Evolutionary conservation across 1,140 invertebrate genomes (phyloP), one percentile per base, ranked within the genome.

Genomic region (Hormaphis cornu): DNA sequence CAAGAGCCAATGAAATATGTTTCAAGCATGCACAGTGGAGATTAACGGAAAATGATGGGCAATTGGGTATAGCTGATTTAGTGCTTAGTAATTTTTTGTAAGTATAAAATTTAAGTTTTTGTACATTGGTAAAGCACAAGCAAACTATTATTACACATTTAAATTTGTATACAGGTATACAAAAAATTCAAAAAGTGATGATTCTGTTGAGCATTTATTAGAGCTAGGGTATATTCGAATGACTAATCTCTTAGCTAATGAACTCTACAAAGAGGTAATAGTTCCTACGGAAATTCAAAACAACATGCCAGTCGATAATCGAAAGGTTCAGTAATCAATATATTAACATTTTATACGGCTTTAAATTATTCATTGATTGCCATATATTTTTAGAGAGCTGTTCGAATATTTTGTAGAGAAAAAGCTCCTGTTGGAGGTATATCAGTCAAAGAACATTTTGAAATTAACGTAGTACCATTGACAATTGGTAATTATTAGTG

Each of bases 21-120:
- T 98, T 99, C 77, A 97, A 97, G 79, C 91, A 95, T 78, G 96
- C 96, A n/a, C 89, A 95, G 73, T 99, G 97, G 97, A 80, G 95
- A 61, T 83, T 99, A 26, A 99, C 96, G 0, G 95, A 98, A 79
- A 88, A 90, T 7, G 96, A 99, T 82, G 96, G 97, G 0, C 95
- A 97, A 78, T 85, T 98, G 53, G 95, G 95, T 53, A 94, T 99
- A 72, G 90, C 95, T 3, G 95, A 99, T 82, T 82, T 98, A 42
- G 87, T 95, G 22, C 84, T 99, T 1, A 91, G 91, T 59, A 98
- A 98, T 78, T 99, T 99, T 79, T 81, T 98, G 81, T 93, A 78
- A 82, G 83, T 82, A 70, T 18, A 52, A 8, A 52, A 35, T 16
- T 58, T 12, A 37, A 33, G 9, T 6, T 33, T 6, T 33, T 33